phyloP scores from a whole-genome alignment of 2,797 vertebrate species.

The Iguana delicatissima region DNA sequence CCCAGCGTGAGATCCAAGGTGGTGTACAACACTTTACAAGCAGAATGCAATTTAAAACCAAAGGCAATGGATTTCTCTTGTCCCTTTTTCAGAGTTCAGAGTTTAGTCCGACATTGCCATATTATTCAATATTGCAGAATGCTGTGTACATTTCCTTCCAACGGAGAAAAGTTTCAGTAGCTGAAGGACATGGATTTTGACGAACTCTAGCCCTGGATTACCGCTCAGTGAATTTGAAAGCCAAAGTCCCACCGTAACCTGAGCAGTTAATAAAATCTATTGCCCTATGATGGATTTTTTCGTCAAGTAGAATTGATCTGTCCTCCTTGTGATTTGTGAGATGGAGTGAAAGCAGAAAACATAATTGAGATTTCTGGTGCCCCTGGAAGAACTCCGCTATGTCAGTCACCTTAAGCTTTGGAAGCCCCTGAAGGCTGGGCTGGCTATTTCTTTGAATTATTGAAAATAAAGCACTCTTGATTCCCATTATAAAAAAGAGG shows the following conservation, averaged over 20 bases:
- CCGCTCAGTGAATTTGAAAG: conserved; percentile 44
- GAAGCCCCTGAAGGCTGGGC: conserved; percentile 58
- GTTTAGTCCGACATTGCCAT: too few relatives aligned
- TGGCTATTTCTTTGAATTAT: conserved; percentile 74
- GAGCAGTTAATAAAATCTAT: conserved; percentile 80
- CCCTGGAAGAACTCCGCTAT: conserved; percentile 29
- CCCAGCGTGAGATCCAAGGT: too few relatives aligned
- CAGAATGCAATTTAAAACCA: too few relatives aligned
- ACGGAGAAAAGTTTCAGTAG: conserved; percentile 54
- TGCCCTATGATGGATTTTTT: conserved; percentile 74
- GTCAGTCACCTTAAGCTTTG: conserved; percentile 27
- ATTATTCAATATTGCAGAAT: background rate
- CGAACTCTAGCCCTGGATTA: conserved; percentile 45
- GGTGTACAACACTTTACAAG: too few relatives aligned
- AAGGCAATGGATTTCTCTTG: too few relatives aligned
- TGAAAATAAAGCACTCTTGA: conserved; percentile 77
- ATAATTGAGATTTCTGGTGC: conserved; percentile 65
- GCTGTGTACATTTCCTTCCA: background rate
- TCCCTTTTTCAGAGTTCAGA: too few relatives aligned
- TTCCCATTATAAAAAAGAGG: conserved; percentile 81
- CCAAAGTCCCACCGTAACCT: conserved; percentile 62
- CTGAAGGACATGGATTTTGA: conserved; percentile 36
- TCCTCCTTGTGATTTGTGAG: conserved; percentile 76
- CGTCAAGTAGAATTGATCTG: conserved; percentile 77
- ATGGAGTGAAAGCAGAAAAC: conserved; percentile 69